Evolutionary conservation across 2,113 vertebrate genomes (phyloP).

Genomic region (Furnarius figulus): DNA sequence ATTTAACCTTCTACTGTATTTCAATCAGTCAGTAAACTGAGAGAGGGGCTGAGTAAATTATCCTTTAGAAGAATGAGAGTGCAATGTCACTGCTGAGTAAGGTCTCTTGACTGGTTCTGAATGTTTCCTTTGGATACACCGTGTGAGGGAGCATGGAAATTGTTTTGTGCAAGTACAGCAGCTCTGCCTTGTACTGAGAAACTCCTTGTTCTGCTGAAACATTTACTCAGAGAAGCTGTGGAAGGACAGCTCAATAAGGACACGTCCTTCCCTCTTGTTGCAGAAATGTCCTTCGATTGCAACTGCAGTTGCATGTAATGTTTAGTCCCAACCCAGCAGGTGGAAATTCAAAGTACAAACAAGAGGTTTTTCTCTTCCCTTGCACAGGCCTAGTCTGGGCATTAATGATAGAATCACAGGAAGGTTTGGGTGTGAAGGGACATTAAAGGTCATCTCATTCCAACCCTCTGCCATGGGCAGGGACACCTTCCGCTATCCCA

Average conservation of each 20-base stretch:
- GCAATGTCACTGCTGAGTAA: conserved; percentile 24
- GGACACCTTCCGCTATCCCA: neutral
- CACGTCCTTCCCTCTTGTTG: neutral
- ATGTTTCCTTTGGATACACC: neutral
- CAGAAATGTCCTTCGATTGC: neutral
- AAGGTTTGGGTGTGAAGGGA: neutral
- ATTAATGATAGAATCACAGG: neutral
- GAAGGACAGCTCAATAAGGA: neutral
- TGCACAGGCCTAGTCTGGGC: neutral
- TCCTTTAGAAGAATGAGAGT: neutral
- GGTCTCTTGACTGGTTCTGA: neutral
- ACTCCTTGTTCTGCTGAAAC: neutral
- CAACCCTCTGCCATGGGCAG: neutral
- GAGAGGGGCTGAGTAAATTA: neutral
- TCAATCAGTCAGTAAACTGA: neutral
- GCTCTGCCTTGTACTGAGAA: neutral
- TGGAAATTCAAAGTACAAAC: neutral
- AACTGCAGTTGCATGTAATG: neutral
- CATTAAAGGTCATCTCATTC: neutral
- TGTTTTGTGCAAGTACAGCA: neutral
- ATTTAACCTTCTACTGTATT: neutral
- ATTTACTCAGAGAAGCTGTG: neutral
- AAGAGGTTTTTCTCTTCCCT: neutral
- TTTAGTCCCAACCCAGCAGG: neutral
- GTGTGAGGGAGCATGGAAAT: neutral